phyloP scores from a whole-genome alignment of 2,113 vertebrate genomes.

The Sitta europaea region DNA sequence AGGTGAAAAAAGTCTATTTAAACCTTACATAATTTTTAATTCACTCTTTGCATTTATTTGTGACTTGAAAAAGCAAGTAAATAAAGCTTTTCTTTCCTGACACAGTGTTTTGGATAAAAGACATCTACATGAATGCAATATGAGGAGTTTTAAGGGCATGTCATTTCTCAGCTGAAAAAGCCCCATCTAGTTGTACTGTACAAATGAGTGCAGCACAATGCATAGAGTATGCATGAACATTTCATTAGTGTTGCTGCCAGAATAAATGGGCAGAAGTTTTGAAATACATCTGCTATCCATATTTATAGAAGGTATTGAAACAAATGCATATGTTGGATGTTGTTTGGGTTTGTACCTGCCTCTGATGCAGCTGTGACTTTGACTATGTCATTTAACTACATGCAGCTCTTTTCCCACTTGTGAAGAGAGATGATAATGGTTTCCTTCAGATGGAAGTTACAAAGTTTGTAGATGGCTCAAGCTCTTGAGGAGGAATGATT shows the following conservation, averaged over 20 bases:
- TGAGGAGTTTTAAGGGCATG: background rate
- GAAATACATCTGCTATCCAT: background rate
- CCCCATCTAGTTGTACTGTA: background rate
- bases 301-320: background rate
- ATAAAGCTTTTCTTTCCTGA: background rate
- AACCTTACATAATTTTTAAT: background rate
- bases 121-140: background rate
- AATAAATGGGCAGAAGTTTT: background rate
- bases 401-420: background rate
- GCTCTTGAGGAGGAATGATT: background rate
- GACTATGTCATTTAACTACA: background rate
- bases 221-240: background rate
- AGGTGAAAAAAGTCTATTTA: background rate
- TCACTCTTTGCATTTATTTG: background rate
- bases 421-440: background rate
- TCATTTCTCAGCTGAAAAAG: background rate
- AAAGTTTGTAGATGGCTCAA: background rate
- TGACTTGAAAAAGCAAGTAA: background rate
- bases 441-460: background rate
- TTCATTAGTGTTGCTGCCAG: background rate
- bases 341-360: background rate
- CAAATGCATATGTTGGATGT: background rate
- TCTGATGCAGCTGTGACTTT: background rate
- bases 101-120: background rate
- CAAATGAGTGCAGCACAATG: background rate